A percentile compares a stretch with the other conserved stretches of the same genome.
Evolutionary conservation across 2,797 vertebrate species (phyloP).

Genomic region (Rhinophrynus dorsalis): DNA sequence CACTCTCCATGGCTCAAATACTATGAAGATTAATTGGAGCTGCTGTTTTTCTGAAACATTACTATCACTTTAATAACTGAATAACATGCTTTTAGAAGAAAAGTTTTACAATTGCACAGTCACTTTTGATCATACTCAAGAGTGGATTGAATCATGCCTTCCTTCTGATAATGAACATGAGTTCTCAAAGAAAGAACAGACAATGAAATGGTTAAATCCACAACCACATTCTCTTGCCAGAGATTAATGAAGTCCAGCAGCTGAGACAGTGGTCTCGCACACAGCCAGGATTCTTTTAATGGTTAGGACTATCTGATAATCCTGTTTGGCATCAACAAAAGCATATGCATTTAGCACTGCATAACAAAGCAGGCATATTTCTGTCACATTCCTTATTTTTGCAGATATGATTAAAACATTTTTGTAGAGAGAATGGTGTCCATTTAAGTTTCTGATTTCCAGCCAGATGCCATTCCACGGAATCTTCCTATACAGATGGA

Average conservation of each 20-base stretch:
- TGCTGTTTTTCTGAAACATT: no score
- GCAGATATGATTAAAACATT: not conserved
- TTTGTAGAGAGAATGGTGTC: not conserved
- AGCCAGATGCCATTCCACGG: not conserved
- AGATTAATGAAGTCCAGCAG: slow-evolving; percentile 2
- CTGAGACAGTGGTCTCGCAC: not conserved
- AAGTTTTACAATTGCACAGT: no score
- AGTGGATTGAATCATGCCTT: no score
- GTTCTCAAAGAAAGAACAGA: no score
- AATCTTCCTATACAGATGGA: not conserved
- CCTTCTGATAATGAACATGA: no score
- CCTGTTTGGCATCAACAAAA: slow-evolving; percentile 23
- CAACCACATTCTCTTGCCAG: not conserved
- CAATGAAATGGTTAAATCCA: not conserved
- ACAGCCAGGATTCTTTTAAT: slow-evolving; percentile 12
- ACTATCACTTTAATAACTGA: no score
- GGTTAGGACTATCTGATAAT: slow-evolving; percentile 11
- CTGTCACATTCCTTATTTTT: not conserved
- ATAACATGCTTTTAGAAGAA: no score
- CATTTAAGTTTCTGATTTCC: not conserved
- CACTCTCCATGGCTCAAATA: no score
- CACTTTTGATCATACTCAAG: no score
- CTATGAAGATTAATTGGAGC: no score
- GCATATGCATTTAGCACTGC: not conserved
- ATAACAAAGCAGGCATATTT: not conserved